A percentile compares a stretch with the other conserved stretches of the same genome.
Evolutionary conservation across 2,888 invertebrate species (phyloP).

Genomic region (Laothoe populi): DNA sequence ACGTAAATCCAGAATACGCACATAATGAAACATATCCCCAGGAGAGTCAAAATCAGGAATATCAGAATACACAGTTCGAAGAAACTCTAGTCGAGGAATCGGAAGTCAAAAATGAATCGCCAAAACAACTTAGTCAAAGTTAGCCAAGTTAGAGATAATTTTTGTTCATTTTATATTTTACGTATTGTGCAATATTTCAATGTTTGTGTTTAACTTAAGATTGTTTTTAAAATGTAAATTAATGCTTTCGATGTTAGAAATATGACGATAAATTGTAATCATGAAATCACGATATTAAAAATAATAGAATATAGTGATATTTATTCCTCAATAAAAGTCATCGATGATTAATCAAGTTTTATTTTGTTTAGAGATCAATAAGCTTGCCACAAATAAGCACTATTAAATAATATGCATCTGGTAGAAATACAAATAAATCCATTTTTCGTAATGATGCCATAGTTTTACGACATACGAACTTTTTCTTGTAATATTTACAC

Average conservation of each 20-base stretch:
- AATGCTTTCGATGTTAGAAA: constrained; percentile 27
- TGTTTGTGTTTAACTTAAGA: constrained; percentile 8
- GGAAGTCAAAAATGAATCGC: constrained; percentile 51
- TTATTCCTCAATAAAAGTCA: constrained; percentile 3
- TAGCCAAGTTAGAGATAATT: constrained; percentile 57
- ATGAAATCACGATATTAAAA: background rate
- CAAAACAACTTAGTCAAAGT: constrained; percentile 65
- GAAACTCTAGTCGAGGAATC: constrained; percentile 34
- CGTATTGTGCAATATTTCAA: constrained; percentile 65
- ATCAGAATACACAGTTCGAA: constrained; percentile 37
- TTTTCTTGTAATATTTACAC: too few species aligned
- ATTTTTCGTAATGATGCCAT: too few species aligned
- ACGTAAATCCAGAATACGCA: constrained; percentile 58
- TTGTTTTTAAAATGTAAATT: constrained; percentile 19
- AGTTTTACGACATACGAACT: too few species aligned
- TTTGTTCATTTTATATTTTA: constrained; percentile 51
- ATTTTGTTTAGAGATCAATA: constrained; percentile 18
- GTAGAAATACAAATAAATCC: too few species aligned
- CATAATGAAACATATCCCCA: constrained; percentile 45
- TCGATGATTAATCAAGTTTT: constrained; percentile 6
- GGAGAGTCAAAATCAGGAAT: constrained; percentile 33
- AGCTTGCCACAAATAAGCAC: too few species aligned
- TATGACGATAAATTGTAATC: background rate
- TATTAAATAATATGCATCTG: too few species aligned
- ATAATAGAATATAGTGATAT: constrained; percentile 19